phyloP scores from a whole-genome alignment of 1,140 invertebrate genomes.

The Rhizoglyphus robini region DNA sequence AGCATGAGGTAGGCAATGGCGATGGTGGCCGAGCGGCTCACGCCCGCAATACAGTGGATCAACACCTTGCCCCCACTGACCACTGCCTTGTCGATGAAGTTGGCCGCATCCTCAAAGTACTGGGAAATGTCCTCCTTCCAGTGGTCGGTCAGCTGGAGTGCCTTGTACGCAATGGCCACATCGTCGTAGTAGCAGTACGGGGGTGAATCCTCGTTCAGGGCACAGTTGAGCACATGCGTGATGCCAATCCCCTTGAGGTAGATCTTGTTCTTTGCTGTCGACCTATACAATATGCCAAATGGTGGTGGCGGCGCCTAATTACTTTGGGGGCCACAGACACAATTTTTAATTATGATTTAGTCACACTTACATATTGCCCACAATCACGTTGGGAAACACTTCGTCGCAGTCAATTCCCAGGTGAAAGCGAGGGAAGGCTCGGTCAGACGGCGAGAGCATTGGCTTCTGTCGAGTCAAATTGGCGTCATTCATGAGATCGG shows the following conservation, averaged over 20 bases:
- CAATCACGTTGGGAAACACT: too few relatives aligned
- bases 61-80: constrained; percentile 51
- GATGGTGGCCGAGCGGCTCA: constrained; percentile 62
- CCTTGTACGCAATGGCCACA: constrained; percentile 56
- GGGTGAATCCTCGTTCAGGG: too few relatives aligned
- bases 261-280: constrained; percentile 31
- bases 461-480: too few relatives aligned
- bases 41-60: constrained; percentile 66
- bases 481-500: too few relatives aligned
- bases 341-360: too few relatives aligned
- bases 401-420: too few relatives aligned
- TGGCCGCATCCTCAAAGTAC: constrained; percentile 58
- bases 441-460: too few relatives aligned
- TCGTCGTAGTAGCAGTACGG: constrained; percentile 55
- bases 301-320: too few relatives aligned
- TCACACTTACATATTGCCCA: too few relatives aligned
- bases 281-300: too few relatives aligned
- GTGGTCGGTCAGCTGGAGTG: constrained; percentile 59
- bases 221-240: constrained; percentile 37
- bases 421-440: too few relatives aligned
- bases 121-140: constrained; percentile 56
- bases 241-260: constrained; percentile 31
- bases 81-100: constrained; percentile 54
- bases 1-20: constrained; percentile 39
- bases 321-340: too few relatives aligned